Evolutionary conservation across 1,140 invertebrate genomes (phyloP).

Genomic region (Coptotermes formosanus): DNA sequence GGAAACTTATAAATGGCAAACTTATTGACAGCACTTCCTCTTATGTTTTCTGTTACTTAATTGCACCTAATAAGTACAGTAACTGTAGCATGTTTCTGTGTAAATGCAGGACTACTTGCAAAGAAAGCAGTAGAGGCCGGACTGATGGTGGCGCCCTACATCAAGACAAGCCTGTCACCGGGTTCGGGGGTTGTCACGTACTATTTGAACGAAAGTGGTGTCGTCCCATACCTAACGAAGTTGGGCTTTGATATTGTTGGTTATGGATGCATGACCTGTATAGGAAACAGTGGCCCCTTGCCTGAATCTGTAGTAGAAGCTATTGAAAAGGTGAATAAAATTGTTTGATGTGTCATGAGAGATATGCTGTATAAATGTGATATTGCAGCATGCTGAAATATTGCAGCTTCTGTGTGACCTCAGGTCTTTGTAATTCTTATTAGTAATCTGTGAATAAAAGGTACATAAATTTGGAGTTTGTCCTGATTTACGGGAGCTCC

Average conservation of each 20-base stretch:
- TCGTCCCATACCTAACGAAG: constrained; percentile 80
- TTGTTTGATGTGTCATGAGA: neutral
- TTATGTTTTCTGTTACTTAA: too few species aligned
- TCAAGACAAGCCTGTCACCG: constrained; percentile 95
- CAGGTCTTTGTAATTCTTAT: too few species aligned
- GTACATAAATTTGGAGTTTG: too few species aligned
- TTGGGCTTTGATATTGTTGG: constrained; percentile 92
- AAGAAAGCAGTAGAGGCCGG: constrained; percentile 94
- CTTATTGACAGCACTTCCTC: too few species aligned
- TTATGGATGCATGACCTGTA: constrained; percentile 99
- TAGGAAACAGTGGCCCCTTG: constrained; percentile 94
- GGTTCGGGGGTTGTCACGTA: constrained; percentile 98
- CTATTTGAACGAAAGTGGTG: constrained; percentile 86
- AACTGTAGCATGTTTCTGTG: neutral
- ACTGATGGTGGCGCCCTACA: constrained; percentile 83
- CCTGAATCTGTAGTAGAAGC: constrained; percentile 87
- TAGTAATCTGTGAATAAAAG: too few species aligned
- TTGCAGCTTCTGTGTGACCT: too few species aligned
- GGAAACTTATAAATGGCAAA: too few species aligned
- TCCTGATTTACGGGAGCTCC: too few species aligned
- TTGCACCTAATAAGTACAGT: neutral
- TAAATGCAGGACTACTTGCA: constrained; percentile 74
- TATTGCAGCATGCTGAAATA: too few species aligned
- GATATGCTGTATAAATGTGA: too few species aligned
- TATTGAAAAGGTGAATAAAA: constrained; percentile 78